These are phyloP conservation scores for Misgurnus anguillicaudatus DNA, from an alignment of 2,113 vertebrate genomes.

Conservation along the genomic window DNA sequence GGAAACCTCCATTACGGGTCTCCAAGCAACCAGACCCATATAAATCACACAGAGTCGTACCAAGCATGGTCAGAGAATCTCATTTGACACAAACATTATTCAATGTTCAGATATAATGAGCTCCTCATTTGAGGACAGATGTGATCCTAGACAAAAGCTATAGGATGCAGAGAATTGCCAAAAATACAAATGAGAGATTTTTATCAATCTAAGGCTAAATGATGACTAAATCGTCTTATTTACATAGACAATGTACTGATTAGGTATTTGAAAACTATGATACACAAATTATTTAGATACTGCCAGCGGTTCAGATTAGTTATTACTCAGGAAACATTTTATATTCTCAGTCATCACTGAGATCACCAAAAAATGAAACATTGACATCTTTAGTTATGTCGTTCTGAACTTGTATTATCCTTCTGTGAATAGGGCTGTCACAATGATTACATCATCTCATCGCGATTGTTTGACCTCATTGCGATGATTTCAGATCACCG, in stretches of 20 bases:
- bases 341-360: not conserved
- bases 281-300: not conserved
- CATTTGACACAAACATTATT: conserved; percentile 5
- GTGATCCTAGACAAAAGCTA: not conserved
- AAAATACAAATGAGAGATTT: not conserved
- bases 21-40: conserved; percentile 49
- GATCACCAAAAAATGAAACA: too few species aligned
- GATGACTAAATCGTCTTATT: not conserved
- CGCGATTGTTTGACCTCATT: too few species aligned
- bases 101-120: conserved; percentile 23
- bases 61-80: conserved; percentile 19
- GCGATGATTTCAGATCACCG: too few species aligned
- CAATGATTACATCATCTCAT: too few species aligned
- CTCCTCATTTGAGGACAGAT: conserved; percentile 2
- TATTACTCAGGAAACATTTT: not conserved
- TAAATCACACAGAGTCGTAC: conserved; percentile 32
- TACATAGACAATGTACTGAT: not conserved
- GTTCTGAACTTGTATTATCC: too few species aligned
- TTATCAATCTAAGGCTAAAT: not conserved
- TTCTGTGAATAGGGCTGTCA: too few species aligned
- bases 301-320: not conserved
- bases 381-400: too few species aligned
- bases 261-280: not conserved
- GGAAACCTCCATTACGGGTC: conserved; percentile 49
- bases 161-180: not conserved